These are phyloP conservation scores for Cybosia mesomella DNA, from an alignment of 2,888 invertebrate species.

Conservation along the genomic window DNA sequence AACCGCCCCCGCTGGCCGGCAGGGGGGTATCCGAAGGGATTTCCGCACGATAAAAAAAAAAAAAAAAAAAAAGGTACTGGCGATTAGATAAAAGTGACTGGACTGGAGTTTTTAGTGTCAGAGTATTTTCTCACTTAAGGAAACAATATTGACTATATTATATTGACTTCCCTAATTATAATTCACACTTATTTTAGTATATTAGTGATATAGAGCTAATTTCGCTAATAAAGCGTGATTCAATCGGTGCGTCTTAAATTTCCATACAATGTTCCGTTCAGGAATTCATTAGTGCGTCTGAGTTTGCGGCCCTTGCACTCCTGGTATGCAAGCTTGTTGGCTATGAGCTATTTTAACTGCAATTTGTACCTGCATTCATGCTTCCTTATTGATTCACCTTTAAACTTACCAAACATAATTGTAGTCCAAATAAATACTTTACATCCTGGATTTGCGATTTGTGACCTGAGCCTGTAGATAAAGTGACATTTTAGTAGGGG, in stretches of 20 bases:
- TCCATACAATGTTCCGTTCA: slow-evolving; percentile 67
- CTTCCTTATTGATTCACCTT: slow-evolving; percentile 42
- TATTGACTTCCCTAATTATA: slow-evolving; percentile 11
- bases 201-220: slow-evolving; percentile 44
- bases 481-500: too few relatives aligned
- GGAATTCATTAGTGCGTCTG: slow-evolving; percentile 70
- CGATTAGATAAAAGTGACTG: too few relatives aligned
- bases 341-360: slow-evolving; percentile 55
- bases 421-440: background rate
- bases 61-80: too few relatives aligned
- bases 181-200: slow-evolving; percentile 9
- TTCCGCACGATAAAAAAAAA: too few relatives aligned
- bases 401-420: background rate
- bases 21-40: too few relatives aligned
- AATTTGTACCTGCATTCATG: slow-evolving; percentile 51
- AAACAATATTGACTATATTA: too few relatives aligned
- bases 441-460: background rate
- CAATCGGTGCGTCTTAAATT: slow-evolving; percentile 49
- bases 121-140: too few relatives aligned
- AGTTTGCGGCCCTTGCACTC: slow-evolving; percentile 59
- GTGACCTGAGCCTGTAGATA: too few relatives aligned
- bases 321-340: slow-evolving; percentile 57
- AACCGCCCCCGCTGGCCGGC: too few relatives aligned
- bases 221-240: slow-evolving; percentile 52
- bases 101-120: too few relatives aligned